A percentile compares a stretch with the other conserved stretches of the same genome.
Conservation (phyloP, 2,797 vertebrate species). For the Liasis olivaceus region DNA sequence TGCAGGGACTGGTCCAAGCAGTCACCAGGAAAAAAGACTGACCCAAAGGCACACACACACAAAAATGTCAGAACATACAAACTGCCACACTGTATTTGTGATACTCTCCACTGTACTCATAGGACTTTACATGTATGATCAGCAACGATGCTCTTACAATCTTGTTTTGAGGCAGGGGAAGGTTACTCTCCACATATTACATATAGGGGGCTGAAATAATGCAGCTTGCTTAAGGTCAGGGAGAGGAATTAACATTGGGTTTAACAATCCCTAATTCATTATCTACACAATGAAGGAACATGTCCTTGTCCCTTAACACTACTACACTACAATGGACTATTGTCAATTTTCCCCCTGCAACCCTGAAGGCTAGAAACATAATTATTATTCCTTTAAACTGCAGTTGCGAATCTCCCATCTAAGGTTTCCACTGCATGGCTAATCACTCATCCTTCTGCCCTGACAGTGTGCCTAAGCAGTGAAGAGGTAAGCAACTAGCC, state of each 20-base stretch:
- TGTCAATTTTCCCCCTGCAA: not conserved
- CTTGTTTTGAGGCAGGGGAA: not conserved
- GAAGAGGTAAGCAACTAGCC: not conserved
- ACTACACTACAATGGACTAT: not conserved
- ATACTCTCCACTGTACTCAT: not conserved
- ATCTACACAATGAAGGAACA: not conserved
- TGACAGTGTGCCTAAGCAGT: not conserved
- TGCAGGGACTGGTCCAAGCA: not conserved
- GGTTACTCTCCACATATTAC: not conserved
- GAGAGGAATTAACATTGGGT: not conserved
- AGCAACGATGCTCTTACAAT: not conserved
- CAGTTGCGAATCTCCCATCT: not conserved
- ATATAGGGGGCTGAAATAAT: not conserved
- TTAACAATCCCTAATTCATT: not conserved
- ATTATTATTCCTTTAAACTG: not conserved
- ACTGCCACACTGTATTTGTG: not conserved
- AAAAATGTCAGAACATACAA: not conserved
- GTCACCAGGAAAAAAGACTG: not conserved
- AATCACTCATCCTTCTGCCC: slow-evolving; percentile 3
- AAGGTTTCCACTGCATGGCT: not conserved
- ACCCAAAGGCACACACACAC: not conserved
- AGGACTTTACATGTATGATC: not conserved
- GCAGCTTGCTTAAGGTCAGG: not conserved
- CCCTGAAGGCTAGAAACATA: slow-evolving; percentile 20
- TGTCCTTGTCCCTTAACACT: not conserved